Evolutionary conservation across 2,113 vertebrate genomes (phyloP).

Genomic region (Hystrix cristata): DNA sequence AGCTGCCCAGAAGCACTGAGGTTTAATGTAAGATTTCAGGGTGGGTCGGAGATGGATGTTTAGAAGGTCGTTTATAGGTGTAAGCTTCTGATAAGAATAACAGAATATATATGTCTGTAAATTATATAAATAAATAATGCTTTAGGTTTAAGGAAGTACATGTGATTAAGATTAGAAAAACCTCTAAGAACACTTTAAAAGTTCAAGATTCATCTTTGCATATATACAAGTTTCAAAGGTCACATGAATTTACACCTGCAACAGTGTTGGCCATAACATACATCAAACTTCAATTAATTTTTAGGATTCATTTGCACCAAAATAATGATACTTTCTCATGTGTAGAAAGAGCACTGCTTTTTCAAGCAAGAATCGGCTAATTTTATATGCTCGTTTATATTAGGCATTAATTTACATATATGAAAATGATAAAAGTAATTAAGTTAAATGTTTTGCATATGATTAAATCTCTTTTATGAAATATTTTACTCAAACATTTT

Average conservation of each 20-base stretch:
- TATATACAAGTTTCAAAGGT: background rate
- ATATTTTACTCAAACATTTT: slow-evolving; percentile 56
- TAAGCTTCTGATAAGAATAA: background rate
- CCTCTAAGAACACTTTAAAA: background rate
- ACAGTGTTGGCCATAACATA: background rate
- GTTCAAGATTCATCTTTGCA: background rate
- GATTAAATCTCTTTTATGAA: slow-evolving; percentile 49
- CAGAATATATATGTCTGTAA: background rate
- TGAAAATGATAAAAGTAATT: slow-evolving; percentile 70
- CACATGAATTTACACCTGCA: background rate
- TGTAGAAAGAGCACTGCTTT: background rate
- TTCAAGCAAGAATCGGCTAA: background rate
- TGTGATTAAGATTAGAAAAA: background rate
- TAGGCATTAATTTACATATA: slow-evolving; percentile 65
- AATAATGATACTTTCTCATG: slow-evolving; percentile 18
- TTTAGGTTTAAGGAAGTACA: background rate
- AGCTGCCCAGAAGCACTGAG: background rate
- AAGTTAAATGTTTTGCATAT: slow-evolving; percentile 60
- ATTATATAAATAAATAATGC: background rate
- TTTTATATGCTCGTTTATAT: slow-evolving; percentile 66
- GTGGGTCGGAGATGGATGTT: background rate
- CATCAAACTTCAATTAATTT: background rate
- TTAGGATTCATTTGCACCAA: background rate
- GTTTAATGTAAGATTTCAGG: background rate
- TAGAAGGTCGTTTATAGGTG: background rate